Evolutionary conservation across 2,113 vertebrate species (phyloP), one percentile per base, ranked within the genome.

Genomic region (Amblyornis subalaris): DNA sequence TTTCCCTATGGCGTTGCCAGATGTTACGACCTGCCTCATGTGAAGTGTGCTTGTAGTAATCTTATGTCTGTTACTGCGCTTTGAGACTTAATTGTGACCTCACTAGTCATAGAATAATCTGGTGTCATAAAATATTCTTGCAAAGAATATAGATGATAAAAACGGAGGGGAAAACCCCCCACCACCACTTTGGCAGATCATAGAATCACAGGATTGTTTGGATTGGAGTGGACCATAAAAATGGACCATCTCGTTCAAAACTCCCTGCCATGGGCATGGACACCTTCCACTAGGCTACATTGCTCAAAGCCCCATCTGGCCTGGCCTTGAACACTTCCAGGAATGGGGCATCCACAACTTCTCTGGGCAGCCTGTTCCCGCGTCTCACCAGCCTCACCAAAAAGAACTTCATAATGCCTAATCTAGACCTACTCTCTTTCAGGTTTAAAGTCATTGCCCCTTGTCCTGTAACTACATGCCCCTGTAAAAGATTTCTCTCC

Each of bases 211-310:
- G 18, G 48, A 72, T 65, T 9, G 6, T n/a, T 50, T 88, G 51
- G 6, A 3, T 80, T 81, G 0, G 0, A 45, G 65, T 0, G 1
- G 12, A 17, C 33, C 50, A 2, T 45, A 67, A 74, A 66, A 38
- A 38, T 10, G 36, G 20, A 31, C 55, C 7, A 10, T 66, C 12
- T 74, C 0, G 0, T 74, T 60, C 24, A 23, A 53, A 74, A 14
- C 58, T 21, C 20, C 25, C 20, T 67, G 28, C 33, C 6, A 3
- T 29, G 53, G n/a, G 2, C 15, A 60, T 20, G n/a, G 16, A 25
- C 14, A 35, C 15, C 26, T 81, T 74, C 25, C 9, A 13, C 10
- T 57, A 31, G 24, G 54, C 16, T 2, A 16, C 17, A 8, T 40
- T 60, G 11, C 40, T 67, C 50, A 67, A 14, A 28, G 4, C 24